Evolutionary conservation across 37 sponge, comb jelly and placozoan genomes (phyloP).

Genomic region (Axinella damicornis): DNA sequence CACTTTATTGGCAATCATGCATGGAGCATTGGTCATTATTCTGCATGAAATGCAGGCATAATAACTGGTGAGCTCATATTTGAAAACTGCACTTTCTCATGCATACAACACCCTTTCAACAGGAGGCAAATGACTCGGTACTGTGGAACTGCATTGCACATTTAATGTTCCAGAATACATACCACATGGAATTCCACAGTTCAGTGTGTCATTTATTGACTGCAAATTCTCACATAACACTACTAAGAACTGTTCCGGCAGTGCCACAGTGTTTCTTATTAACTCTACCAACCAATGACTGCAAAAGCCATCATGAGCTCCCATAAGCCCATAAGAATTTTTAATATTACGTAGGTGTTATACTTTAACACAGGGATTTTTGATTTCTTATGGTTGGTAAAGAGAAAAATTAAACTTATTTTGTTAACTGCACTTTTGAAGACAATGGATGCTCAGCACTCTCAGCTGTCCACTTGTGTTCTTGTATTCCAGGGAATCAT

Average conservation of each 20-base stretch:
- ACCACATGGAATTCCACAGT: neutral
- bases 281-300: too few relatives aligned
- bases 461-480: neutral
- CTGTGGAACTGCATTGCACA: neutral
- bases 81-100: neutral
- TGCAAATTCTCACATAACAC: neutral
- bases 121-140: neutral
- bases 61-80: neutral
- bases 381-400: too few relatives aligned
- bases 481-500: neutral
- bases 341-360: too few relatives aligned
- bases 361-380: too few relatives aligned
- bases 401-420: neutral
- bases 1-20: slow-evolving; percentile 13
- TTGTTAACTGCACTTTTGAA: neutral
- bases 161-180: neutral
- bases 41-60: neutral
- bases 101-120: neutral
- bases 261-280: neutral
- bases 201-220: neutral
- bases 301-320: too few relatives aligned
- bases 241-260: neutral
- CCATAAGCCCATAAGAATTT: too few relatives aligned
- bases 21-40: neutral
- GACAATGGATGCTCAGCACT: neutral